Evolutionary conservation across 1,140 invertebrate species (phyloP).

Genomic region (Pogonognathellus flavescens): DNA sequence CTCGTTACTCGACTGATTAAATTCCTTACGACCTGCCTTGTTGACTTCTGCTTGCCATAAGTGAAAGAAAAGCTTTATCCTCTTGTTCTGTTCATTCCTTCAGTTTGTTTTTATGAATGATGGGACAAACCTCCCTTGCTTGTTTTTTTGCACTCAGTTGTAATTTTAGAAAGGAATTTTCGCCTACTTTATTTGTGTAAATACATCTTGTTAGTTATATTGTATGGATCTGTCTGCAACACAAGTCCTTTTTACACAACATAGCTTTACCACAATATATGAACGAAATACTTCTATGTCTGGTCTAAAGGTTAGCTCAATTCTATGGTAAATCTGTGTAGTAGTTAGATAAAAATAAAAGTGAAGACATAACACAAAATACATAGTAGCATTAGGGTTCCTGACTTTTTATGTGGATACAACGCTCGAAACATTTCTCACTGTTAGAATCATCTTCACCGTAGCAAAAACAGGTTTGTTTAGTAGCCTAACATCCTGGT

Average conservation of each 20-base stretch:
- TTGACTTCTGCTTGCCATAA: too few species aligned
- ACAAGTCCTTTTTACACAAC: too few species aligned
- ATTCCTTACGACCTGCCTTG: too few species aligned
- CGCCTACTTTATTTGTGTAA: neutral
- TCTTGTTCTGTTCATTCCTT: neutral
- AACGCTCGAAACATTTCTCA: neutral
- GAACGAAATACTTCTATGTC: neutral
- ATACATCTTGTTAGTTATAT: neutral
- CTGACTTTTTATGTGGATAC: neutral
- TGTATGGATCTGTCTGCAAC: too few species aligned
- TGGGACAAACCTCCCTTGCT: neutral
- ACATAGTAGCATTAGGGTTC: too few species aligned
- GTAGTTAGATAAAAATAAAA: too few species aligned
- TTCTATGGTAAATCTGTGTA: neutral
- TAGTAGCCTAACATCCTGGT: neutral
- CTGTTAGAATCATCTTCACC: neutral
- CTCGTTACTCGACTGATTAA: too few species aligned
- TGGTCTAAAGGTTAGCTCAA: neutral
- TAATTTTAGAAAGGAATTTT: slow-evolving; percentile 35
- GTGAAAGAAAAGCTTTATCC: neutral
- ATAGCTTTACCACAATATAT: too few species aligned
- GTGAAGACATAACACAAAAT: too few species aligned
- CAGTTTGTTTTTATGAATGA: slow-evolving; percentile 23
- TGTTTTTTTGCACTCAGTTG: slow-evolving; percentile 18
- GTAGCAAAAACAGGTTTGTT: neutral